Base-by-base conservation (phyloP, 2,888 invertebrate species). In the Zygaena filipendulae region DNA sequence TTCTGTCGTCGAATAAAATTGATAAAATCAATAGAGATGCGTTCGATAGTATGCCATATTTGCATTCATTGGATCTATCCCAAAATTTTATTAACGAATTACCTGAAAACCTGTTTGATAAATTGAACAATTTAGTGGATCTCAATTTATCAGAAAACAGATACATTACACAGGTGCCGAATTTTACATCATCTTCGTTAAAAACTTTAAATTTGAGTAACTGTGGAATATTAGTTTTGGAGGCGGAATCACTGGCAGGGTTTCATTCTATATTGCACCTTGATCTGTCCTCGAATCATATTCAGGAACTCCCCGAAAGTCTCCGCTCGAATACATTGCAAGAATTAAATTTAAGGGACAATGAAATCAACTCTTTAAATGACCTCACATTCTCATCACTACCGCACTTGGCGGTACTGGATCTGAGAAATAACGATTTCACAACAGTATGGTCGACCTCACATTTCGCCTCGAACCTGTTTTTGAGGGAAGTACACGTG, bases 381-480 rank as follows among this genome's bases (percentile, higher is more conserved):
- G 87, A 88, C 39, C 52, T 53, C 8, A 86, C 86, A 19, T 87
- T 91, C 56, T 64, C 63, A 10, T 71, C 81, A 23, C 69, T 90
- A 59, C 83, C 84, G 19, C 84, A 84, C 35, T 59, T 91, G 26
- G 81, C 83, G 32, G 81, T 80, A 48, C 52, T 91, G 30, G 84
- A 87, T 52, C 59, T 91, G 52, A 86, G 86, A 53, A 89, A 87
- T 24, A 91, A 91, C 52, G 84, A 86, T 19, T 77, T 91, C 35
- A 87, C 82, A 7, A 84, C 84, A 32, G 83, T 84, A 12, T 83
- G 88, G 59, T 68, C 82, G 2, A 71, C 82, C 2, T 72, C 79
- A 34, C 81, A 82, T 50, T 90, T 91, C 50, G 66, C 79, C 26
- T 75, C 79, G 30, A 87, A 87, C 52, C 68, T 75, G 14, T 82